phyloP scores from a whole-genome alignment of 92 coral and sea anemone genomes.

The Bergia sp. region DNA sequence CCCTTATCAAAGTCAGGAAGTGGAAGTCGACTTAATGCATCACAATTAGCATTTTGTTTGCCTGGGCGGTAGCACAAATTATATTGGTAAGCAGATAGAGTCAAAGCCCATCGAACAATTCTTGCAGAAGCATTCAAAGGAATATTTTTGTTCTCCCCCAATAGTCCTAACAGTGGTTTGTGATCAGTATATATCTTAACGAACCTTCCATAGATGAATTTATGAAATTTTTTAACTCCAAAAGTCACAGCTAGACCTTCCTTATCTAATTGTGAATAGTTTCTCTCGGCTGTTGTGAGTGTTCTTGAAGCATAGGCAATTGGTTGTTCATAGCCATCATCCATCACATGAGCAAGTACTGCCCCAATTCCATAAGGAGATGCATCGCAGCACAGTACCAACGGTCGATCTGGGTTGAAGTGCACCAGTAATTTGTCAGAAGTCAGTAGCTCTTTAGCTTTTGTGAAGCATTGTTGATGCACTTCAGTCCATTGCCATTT shows the following conservation, averaged over 20 bases:
- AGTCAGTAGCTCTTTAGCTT: neutral
- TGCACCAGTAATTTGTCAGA: slow-evolving; percentile 1
- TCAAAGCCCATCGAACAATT: slow-evolving; percentile 33
- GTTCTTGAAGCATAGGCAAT: slow-evolving; percentile 44
- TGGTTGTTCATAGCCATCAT: slow-evolving; percentile 45
- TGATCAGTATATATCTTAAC: slow-evolving; percentile 40
- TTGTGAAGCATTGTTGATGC: neutral
- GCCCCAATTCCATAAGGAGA: slow-evolving; percentile 6
- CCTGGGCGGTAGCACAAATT: slow-evolving; percentile 29
- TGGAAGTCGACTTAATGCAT: slow-evolving; percentile 36
- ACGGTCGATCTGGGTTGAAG: neutral
- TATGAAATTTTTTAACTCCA: slow-evolving; percentile 42
- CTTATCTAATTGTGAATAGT: slow-evolving; percentile 35
- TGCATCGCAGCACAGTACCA: neutral
- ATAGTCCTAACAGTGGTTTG: slow-evolving; percentile 47
- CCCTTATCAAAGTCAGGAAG: slow-evolving; percentile 32
- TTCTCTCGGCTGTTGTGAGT: slow-evolving; percentile 47
- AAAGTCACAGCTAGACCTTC: slow-evolving; percentile 46
- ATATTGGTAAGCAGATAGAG: slow-evolving; percentile 41
- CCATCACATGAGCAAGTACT: slow-evolving; percentile 33
- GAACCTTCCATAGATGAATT: slow-evolving; percentile 32
- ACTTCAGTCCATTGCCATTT: neutral
- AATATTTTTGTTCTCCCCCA: slow-evolving; percentile 14
- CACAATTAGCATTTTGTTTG: slow-evolving; percentile 41
- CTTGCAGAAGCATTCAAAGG: slow-evolving; percentile 26